Conservation (phyloP, 2,888 invertebrate species). For the Latheticus oryzae region DNA sequence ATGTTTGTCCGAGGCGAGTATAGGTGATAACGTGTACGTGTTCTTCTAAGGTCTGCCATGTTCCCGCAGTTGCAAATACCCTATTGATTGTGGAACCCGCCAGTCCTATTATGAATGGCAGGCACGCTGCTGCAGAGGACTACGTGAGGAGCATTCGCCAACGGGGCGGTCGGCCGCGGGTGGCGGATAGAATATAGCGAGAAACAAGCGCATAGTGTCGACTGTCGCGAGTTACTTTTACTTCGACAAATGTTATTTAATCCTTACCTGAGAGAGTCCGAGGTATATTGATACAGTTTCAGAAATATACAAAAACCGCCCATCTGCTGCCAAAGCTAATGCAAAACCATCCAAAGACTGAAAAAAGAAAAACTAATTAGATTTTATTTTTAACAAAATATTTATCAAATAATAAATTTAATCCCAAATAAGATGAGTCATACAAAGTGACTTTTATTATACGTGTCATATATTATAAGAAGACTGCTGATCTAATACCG, state of each 20-base stretch:
- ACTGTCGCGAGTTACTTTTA: constrained; percentile 39
- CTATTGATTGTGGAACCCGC: constrained; percentile 68
- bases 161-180: constrained; percentile 64
- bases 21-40: constrained; percentile 64
- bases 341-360: constrained; percentile 98
- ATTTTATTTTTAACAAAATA: constrained; percentile 43
- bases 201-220: constrained; percentile 40
- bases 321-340: constrained; percentile 94
- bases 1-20: constrained; percentile 51
- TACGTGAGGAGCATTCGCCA: constrained; percentile 70
- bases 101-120: constrained; percentile 71
- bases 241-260: constrained; percentile 21
- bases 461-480: constrained; percentile 45
- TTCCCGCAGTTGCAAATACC: constrained; percentile 68
- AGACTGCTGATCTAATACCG: constrained; percentile 48
- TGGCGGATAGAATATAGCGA: constrained; percentile 43
- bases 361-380: constrained; percentile 60
- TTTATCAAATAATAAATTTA: constrained; percentile 5
- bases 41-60: constrained; percentile 61
- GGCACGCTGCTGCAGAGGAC: constrained; percentile 72
- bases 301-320: constrained; percentile 98
- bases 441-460: constrained; percentile 43
- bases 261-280: constrained; percentile 96
- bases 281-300: constrained; percentile 99
- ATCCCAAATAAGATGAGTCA: constrained; percentile 40